Conservation (phyloP, 2,888 invertebrate genomes). For the Pristionchus maxplancki region DNA sequence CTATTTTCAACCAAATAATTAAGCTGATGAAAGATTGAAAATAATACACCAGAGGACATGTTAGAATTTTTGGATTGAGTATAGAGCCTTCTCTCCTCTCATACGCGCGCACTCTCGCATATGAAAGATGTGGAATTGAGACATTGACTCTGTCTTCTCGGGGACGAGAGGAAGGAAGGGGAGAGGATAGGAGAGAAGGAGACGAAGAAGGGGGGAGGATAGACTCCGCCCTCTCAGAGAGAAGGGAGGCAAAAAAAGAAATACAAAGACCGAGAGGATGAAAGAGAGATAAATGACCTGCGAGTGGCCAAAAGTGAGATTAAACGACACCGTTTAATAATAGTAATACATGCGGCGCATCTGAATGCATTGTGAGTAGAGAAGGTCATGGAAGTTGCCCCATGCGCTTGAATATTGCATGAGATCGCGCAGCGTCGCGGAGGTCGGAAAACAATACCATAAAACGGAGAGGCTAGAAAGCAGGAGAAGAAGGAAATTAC, state of each 20-base stretch:
- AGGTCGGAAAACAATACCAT: constrained; percentile 11
- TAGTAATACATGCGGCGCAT: too few species aligned
- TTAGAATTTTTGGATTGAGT: neutral
- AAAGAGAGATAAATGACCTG: constrained; percentile 29
- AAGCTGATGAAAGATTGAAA: too few species aligned
- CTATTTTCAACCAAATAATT: too few species aligned
- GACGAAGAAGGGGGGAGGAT: neutral
- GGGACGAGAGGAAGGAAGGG: neutral
- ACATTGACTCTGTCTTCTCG: constrained; percentile 23
- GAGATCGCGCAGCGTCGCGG: too few species aligned
- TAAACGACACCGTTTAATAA: too few species aligned
- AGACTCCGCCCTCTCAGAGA: neutral
- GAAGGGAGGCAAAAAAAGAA: neutral
- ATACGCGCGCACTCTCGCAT: neutral
- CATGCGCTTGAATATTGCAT: too few species aligned
- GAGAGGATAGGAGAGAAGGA: neutral
- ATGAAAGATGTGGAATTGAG: constrained; percentile 22
- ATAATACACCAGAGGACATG: too few species aligned
- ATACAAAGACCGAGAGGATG: neutral
- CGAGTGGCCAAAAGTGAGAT: neutral
- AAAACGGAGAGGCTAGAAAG: neutral
- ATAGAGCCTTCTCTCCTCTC: neutral
- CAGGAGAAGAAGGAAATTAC: neutral
- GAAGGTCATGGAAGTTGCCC: too few species aligned
- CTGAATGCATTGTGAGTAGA: too few species aligned